Evolutionary conservation across 1,140 invertebrate genomes (phyloP).

Genomic region (Drosophila triauraria): DNA sequence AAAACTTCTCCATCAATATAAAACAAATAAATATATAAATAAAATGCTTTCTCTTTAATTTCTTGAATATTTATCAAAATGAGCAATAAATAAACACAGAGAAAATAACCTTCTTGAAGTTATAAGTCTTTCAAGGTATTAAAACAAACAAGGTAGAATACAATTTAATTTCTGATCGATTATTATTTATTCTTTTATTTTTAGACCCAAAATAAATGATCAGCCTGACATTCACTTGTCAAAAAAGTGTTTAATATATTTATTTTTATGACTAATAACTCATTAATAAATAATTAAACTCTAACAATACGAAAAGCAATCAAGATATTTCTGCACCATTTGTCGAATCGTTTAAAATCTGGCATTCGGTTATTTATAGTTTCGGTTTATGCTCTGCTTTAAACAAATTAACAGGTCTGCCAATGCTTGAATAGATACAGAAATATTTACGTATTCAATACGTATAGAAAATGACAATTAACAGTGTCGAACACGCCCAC

Average conservation of each 20-base stretch:
- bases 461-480: slow-evolving; percentile 49
- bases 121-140: too few species aligned
- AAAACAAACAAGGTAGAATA: too few species aligned
- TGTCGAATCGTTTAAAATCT: slow-evolving; percentile 23
- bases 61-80: too few species aligned
- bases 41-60: too few species aligned
- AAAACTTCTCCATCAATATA: too few species aligned
- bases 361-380: slow-evolving; percentile 34
- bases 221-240: slow-evolving; percentile 4
- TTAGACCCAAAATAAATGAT: too few species aligned
- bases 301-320: background rate
- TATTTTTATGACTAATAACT: background rate
- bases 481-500: slow-evolving; percentile 53
- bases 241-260: too few species aligned
- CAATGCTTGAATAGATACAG: slow-evolving; percentile 23
- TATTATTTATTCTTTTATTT: background rate
- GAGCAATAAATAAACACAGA: too few species aligned
- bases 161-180: too few species aligned
- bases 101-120: too few species aligned
- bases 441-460: slow-evolving; percentile 5
- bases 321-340: slow-evolving; percentile 1
- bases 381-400: slow-evolving; percentile 28
- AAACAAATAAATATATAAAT: too few species aligned
- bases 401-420: slow-evolving; percentile 46
- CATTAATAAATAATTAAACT: slow-evolving; percentile 16